These are phyloP conservation scores for Hyppa rectilinea DNA, from an alignment of 2,888 invertebrate species.

Conservation along the genomic window DNA sequence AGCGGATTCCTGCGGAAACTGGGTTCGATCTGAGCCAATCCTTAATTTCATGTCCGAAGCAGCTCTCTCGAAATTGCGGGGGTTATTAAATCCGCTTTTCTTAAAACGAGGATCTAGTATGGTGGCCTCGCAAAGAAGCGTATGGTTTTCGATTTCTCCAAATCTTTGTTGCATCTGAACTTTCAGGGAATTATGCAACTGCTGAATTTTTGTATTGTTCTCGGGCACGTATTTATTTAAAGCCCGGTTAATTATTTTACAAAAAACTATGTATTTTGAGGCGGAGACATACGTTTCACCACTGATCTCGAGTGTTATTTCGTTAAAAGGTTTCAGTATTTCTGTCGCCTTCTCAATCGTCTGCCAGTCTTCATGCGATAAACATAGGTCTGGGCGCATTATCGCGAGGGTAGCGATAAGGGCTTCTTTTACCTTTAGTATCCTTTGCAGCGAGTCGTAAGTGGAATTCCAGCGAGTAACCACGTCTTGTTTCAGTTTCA, in stretches of 20 bases:
- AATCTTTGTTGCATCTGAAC: slow-evolving; percentile 18
- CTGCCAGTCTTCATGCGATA: slow-evolving; percentile 49
- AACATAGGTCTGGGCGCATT: slow-evolving; percentile 40
- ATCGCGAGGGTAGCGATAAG: slow-evolving; percentile 58
- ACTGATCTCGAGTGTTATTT: slow-evolving; percentile 56
- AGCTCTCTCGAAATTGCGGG: slow-evolving; percentile 36
- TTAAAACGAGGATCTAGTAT: neutral
- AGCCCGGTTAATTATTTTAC: slow-evolving; percentile 40
- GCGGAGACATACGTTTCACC: slow-evolving; percentile 45
- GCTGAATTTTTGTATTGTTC: slow-evolving; percentile 1
- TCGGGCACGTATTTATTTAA: slow-evolving; percentile 2
- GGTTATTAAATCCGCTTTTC: too few relatives aligned
- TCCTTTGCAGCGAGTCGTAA: slow-evolving; percentile 54
- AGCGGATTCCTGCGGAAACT: slow-evolving; percentile 4
- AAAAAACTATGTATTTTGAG: slow-evolving; percentile 53
- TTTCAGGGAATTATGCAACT: slow-evolving; percentile 11
- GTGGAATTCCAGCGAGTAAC: slow-evolving; percentile 68
- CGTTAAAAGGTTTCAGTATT: slow-evolving; percentile 52
- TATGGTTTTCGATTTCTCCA: slow-evolving; percentile 42
- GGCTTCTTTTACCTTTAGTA: slow-evolving; percentile 55
- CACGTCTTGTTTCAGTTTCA: slow-evolving; percentile 67
- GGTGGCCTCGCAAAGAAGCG: slow-evolving; percentile 32
- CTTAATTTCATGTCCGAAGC: slow-evolving; percentile 37
- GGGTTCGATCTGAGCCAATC: slow-evolving; percentile 30
- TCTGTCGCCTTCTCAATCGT: slow-evolving; percentile 31